phyloP scores from a whole-genome alignment of 37 sponge, comb jelly and placozoan species.

The Halisarca cf. caerulea region DNA sequence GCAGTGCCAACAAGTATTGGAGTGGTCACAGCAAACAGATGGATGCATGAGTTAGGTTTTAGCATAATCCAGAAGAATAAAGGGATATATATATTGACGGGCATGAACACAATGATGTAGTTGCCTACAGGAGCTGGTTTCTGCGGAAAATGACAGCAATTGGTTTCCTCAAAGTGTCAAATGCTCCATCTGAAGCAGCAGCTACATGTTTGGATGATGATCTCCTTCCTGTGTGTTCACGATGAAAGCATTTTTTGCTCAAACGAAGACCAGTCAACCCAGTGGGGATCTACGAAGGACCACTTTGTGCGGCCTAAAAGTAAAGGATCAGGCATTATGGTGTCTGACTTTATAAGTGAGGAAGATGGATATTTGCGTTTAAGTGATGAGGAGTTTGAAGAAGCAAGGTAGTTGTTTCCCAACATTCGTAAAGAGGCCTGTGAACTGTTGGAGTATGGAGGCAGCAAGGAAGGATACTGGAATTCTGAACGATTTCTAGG shows the following conservation, averaged over 20 bases:
- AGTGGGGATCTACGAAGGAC: background rate
- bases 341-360: constrained; percentile 26
- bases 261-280: background rate
- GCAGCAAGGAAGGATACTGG: constrained; percentile 47
- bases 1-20: no score
- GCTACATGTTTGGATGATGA: background rate
- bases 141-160: constrained; percentile 40
- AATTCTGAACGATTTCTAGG: constrained; percentile 39
- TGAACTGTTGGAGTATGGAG: constrained; percentile 45
- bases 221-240: background rate
- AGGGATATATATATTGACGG: constrained; percentile 63
- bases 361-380: constrained; percentile 33
- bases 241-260: constrained; percentile 7
- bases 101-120: constrained; percentile 60
- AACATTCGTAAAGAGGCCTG: constrained; percentile 12
- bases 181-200: constrained; percentile 31
- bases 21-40: constrained; percentile 28
- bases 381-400: background rate
- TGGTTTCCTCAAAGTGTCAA: background rate
- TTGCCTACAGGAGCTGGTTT: constrained; percentile 22
- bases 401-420: background rate
- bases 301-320: constrained; percentile 42
- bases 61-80: constrained; percentile 31
- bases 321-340: constrained; percentile 40
- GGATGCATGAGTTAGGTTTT: constrained; percentile 63